These are phyloP conservation scores for Leuciscus idus DNA, from an alignment of 2,113 vertebrate genomes.

Conservation along the genomic window DNA sequence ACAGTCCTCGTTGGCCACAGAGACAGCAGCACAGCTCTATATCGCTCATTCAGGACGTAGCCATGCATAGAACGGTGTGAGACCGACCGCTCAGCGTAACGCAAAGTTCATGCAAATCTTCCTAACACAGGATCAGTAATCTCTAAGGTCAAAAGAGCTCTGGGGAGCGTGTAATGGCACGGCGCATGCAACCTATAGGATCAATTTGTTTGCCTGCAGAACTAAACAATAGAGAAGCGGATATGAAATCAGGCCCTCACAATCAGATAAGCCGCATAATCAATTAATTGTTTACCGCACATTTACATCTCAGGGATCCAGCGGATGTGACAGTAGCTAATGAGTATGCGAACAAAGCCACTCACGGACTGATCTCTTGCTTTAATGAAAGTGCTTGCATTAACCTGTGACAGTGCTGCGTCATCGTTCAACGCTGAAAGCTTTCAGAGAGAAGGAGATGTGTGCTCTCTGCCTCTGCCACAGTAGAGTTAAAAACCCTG, in stretches of 20 bases:
- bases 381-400: constrained; percentile 28
- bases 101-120: not conserved
- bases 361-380: not conserved
- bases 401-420: not conserved
- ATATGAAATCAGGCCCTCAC: not conserved
- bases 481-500: not conserved
- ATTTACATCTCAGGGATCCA: constrained; percentile 15
- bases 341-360: constrained; percentile 26
- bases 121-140: not conserved
- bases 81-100: not conserved
- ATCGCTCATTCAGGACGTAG: constrained; percentile 2
- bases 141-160: not conserved
- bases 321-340: constrained; percentile 26
- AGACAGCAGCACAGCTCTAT: constrained; percentile 18
- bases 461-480: not conserved
- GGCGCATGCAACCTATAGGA: not conserved
- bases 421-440: not conserved
- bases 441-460: not conserved
- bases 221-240: not conserved
- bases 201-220: not conserved
- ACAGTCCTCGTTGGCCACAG: not conserved
- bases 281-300: constrained; percentile 36
- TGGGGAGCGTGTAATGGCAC: not conserved
- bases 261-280: constrained; percentile 28
- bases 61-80: not conserved